Evolutionary conservation across 2,797 vertebrate genomes (phyloP), one percentile per base, ranked within the genome.

Genomic region (Anabas testudineus): DNA sequence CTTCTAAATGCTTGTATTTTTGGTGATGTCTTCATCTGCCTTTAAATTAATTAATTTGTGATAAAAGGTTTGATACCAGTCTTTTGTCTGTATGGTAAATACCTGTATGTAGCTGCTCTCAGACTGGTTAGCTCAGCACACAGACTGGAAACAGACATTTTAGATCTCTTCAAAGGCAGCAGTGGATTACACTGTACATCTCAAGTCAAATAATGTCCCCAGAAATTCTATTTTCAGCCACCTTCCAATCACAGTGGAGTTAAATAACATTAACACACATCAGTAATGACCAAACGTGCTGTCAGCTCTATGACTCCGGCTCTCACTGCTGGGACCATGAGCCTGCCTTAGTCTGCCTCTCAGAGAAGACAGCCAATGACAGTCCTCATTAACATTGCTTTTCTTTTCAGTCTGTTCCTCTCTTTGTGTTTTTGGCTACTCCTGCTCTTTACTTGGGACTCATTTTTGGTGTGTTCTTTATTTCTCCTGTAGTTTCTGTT

Each of bases 281-380:
- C 28, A 13, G 62, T 48, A 74, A 76, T 76, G 73, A 13, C 78
- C 63, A 60, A 88, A 88, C 84, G 62, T 18, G 10, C 80, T 15
- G 10, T 80, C 46, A 47, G 45, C 83, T 81, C 60, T 51, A 52
- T 81, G 76, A 77, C 81, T 85, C 81, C 73, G 78, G 54, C 80
- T 89, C 85, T 93, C 89, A 87, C 92, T 92, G 90, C 93, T 94
- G 94, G 94, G 95, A 95, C 93, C 94, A 94, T 95, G 92, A 95
- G 94, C 92, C 94, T 95, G 95, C 95, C 95, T 96, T 96, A 95
- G 87, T 87, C 94, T 90, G 54, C 73, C 68, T 74, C 72, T 68
- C 59, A 46, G 69, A 85, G 59, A 74, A 74, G 72, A 83, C 64
- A 18, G 74, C 78, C 73, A 58, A 57, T 51, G 34, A 58, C 80